These are phyloP conservation scores for Caranx ignobilis DNA, from an alignment of 2,113 vertebrate genomes.

Conservation along the genomic window DNA sequence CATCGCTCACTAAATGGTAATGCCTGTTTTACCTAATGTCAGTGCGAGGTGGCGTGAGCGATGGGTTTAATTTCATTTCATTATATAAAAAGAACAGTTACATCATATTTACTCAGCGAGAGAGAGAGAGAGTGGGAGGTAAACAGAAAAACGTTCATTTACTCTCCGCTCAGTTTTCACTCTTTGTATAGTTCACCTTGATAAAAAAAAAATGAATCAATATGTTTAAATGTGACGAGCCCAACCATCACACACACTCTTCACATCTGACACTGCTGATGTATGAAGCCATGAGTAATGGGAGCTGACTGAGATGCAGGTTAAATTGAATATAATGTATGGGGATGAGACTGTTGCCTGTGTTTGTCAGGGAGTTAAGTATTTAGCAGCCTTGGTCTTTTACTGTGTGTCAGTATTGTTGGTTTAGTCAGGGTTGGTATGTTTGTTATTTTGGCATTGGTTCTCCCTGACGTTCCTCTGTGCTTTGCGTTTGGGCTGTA, in stretches of 20 bases:
- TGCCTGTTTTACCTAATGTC: constrained; percentile 43
- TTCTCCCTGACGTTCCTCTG: too few species aligned
- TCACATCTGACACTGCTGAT: background rate
- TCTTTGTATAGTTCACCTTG: background rate
- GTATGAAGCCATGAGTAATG: background rate
- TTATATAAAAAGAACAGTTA: constrained; percentile 35
- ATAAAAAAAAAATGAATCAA: background rate
- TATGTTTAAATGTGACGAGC: background rate
- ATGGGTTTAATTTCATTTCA: constrained; percentile 59
- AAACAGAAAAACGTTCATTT: constrained; percentile 20
- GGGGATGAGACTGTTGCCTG: too few species aligned
- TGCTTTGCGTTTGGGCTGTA: too few species aligned
- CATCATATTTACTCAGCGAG: constrained; percentile 29
- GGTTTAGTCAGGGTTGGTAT: too few species aligned
- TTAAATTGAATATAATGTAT: too few species aligned
- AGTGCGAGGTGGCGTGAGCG: constrained; percentile 31
- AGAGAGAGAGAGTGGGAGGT: constrained; percentile 25
- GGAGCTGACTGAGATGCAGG: background rate
- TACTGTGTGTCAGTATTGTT: too few species aligned
- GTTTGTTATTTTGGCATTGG: too few species aligned
- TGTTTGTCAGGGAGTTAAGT: too few species aligned
- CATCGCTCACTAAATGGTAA: constrained; percentile 54
- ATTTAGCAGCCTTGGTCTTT: too few species aligned
- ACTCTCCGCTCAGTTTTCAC: background rate
- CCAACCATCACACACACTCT: background rate